phyloP scores from a whole-genome alignment of 2,797 vertebrate genomes.

The Danio aesculapii region DNA sequence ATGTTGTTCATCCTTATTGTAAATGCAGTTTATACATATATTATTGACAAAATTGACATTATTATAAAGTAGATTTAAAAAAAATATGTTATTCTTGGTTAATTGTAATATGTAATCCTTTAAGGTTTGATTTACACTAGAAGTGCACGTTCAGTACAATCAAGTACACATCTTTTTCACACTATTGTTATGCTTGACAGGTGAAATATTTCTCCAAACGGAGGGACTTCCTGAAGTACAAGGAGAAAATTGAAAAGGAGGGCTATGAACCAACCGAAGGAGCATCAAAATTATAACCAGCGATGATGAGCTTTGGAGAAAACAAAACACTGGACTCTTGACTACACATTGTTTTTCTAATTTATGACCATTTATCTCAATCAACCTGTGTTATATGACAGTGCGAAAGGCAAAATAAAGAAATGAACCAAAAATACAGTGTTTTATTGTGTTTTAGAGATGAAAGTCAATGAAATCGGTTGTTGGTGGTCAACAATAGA shows the following conservation, averaged over 20 bases:
- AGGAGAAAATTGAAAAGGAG: constrained; percentile 85
- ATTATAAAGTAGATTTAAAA: no score
- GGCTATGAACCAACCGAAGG: constrained; percentile 80
- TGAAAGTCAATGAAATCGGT: constrained; percentile 19
- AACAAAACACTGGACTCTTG: not conserved
- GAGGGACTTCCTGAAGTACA: constrained; percentile 94
- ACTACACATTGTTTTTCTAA: not conserved
- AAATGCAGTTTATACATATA: no score
- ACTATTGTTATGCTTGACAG: constrained; percentile 69
- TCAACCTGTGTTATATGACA: not conserved
- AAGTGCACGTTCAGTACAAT: no score
- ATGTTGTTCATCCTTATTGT: no score
- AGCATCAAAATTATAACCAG: constrained; percentile 39
- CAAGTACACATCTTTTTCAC: no score
- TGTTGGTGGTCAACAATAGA: not conserved
- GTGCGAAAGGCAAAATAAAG: constrained; percentile 19
- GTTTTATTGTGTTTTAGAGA: constrained; percentile 38
- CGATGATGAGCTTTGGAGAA: not conserved
- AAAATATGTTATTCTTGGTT: no score
- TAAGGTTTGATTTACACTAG: no score
- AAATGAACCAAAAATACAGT: constrained; percentile 35
- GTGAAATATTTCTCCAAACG: constrained; percentile 93
- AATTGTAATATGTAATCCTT: no score
- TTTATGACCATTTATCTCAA: not conserved
- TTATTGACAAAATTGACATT: no score